Conservation (phyloP, 2,888 invertebrate genomes). For the Biston betularia region DNA sequence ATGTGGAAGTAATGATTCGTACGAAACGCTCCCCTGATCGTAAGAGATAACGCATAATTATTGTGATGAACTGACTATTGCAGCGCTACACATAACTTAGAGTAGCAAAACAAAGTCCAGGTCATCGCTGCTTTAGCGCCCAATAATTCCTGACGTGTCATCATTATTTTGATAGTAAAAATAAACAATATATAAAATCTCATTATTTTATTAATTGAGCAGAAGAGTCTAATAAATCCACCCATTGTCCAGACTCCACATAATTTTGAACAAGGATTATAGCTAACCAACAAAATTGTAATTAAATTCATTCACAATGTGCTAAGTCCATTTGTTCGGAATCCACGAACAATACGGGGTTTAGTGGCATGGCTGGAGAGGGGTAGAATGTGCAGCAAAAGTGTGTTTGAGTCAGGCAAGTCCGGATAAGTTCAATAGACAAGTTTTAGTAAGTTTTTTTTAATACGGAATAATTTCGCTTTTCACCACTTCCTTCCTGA, state of each 20-base stretch:
- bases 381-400: slow-evolving; percentile 25
- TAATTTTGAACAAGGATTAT: slow-evolving; percentile 29
- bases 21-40: too few species aligned
- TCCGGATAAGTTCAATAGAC: neutral
- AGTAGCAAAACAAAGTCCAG: too few species aligned
- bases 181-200: neutral
- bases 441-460: too few species aligned
- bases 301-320: slow-evolving; percentile 44
- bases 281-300: slow-evolving; percentile 39
- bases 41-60: too few species aligned
- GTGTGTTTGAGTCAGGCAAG: neutral
- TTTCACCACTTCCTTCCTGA: too few species aligned
- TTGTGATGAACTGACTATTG: too few species aligned
- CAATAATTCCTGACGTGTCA: too few species aligned
- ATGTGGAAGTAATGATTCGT: too few species aligned
- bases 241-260: slow-evolving; percentile 9
- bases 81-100: too few species aligned
- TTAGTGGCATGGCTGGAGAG: slow-evolving; percentile 26
- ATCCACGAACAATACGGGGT: slow-evolving; percentile 42
- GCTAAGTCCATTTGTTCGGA: slow-evolving; percentile 44
- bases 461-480: too few species aligned
- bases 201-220: neutral
- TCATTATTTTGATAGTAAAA: too few species aligned
- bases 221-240: slow-evolving; percentile 19
- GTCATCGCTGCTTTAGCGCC: too few species aligned